phyloP scores from a whole-genome alignment of 2,888 invertebrate species.

The Camptogramma bilineatum region DNA sequence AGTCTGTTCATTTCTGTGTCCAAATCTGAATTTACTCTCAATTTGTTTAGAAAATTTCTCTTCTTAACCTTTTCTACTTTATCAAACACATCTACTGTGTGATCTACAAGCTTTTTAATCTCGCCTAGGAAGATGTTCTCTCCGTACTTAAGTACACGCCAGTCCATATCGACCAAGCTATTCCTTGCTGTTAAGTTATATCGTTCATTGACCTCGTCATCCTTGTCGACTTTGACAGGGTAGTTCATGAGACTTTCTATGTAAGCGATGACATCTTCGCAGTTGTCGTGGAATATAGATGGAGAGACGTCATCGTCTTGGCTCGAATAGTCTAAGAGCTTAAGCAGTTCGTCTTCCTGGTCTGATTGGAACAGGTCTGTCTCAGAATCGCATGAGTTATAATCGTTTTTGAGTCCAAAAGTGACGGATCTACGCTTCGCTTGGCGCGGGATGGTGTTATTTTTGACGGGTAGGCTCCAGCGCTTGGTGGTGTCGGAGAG shows the following conservation, averaged over 20 bases:
- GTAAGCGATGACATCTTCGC: conserved; percentile 74
- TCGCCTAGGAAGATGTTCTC: conserved; percentile 80
- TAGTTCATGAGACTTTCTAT: conserved; percentile 69
- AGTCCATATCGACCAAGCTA: conserved; percentile 78
- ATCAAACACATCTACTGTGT: conserved; percentile 62
- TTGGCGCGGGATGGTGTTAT: conserved; percentile 63
- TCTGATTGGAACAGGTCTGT: conserved; percentile 92
- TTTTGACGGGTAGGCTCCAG: conserved; percentile 78
- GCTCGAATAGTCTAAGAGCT: conserved; percentile 89
- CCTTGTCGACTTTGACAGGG: conserved; percentile 54
- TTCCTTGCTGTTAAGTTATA: conserved; percentile 75
- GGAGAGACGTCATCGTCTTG: conserved; percentile 86
- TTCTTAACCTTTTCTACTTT: conserved; percentile 64
- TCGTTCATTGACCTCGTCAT: conserved; percentile 69
- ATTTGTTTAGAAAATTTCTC: conserved; percentile 56
- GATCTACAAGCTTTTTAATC: conserved; percentile 72
- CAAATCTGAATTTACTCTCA: conserved; percentile 69
- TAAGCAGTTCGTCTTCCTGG: conserved; percentile 91
- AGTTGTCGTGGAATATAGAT: conserved; percentile 76
- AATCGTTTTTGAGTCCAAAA: conserved; percentile 57
- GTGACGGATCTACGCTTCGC: conserved; percentile 64
- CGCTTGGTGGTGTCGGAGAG: conserved; percentile 74
- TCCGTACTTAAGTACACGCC: conserved; percentile 79
- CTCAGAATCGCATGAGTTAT: conserved; percentile 87
- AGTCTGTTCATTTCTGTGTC: conserved; percentile 79